These are phyloP conservation scores for Enteromius thamalakanensis DNA, from an alignment of 2,797 vertebrate genomes.

Conservation along the genomic window DNA sequence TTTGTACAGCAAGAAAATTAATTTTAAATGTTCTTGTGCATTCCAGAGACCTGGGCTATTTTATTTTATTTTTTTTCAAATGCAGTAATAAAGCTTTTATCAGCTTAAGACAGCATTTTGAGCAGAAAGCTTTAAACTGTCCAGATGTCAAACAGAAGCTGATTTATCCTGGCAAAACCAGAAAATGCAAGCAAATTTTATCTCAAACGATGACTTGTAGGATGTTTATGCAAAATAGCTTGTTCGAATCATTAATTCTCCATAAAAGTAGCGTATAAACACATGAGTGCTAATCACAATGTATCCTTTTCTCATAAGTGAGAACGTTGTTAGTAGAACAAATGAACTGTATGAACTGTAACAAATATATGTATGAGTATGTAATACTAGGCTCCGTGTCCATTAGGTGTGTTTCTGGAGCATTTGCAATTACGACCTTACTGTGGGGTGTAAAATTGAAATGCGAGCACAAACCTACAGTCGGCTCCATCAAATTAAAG, in stretches of 20 bases:
- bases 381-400: background rate
- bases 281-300: background rate
- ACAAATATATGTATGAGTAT: background rate
- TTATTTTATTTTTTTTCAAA: background rate
- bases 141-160: background rate
- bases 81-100: conserved; percentile 8
- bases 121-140: background rate
- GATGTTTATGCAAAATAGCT: background rate
- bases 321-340: background rate
- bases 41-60: background rate
- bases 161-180: background rate
- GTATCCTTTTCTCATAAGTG: background rate
- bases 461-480: background rate
- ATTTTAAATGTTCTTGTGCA: background rate
- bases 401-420: background rate
- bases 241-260: background rate
- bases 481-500: conserved; percentile 19
- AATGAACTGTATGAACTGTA: background rate
- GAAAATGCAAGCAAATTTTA: background rate
- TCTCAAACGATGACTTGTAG: background rate
- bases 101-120: conserved; percentile 11
- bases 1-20: background rate
- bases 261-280: background rate
- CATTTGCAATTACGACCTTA: background rate
- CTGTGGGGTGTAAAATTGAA: conserved; percentile 19